Percentiles rank a stretch among this genome's conserved stretches.
phyloP scores from a whole-genome alignment of 2,113 vertebrate genomes.

The Shinisaurus crocodilurus region DNA sequence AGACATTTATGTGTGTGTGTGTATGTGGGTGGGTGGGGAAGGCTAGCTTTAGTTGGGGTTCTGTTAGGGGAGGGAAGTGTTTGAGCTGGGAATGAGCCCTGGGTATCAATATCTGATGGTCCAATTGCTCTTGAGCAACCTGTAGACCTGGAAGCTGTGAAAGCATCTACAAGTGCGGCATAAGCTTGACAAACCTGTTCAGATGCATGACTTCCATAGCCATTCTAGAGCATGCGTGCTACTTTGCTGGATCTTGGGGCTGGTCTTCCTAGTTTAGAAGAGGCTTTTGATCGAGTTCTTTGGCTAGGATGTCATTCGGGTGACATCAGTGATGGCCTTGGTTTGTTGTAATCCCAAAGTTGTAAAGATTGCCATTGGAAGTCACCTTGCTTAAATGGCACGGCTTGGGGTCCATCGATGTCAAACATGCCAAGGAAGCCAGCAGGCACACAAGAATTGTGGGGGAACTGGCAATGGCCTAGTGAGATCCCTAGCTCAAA shows the following conservation, averaged over 20 bases:
- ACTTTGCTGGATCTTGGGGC: neutral
- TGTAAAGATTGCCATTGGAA: neutral
- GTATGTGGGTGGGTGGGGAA: neutral
- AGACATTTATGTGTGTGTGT: no score
- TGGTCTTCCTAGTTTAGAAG: no score
- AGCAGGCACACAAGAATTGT: neutral
- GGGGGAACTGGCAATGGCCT: neutral
- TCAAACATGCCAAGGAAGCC: neutral
- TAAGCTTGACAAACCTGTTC: neutral
- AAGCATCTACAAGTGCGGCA: neutral
- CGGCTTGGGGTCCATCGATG: neutral
- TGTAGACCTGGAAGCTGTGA: neutral
- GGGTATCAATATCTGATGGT: neutral
- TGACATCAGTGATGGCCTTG: neutral
- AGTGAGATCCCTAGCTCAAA: neutral
- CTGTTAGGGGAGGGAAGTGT: neutral
- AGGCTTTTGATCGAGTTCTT: no score
- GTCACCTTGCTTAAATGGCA: neutral
- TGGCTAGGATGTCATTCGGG: neutral
- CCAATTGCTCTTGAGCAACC: neutral
- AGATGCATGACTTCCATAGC: neutral
- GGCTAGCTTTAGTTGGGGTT: neutral
- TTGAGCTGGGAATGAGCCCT: neutral
- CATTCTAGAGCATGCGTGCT: neutral
- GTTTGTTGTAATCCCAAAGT: no score